These are phyloP conservation scores for Stenchaetothrips biformis DNA, from an alignment of 2,888 invertebrate genomes.

Conservation along the genomic window DNA sequence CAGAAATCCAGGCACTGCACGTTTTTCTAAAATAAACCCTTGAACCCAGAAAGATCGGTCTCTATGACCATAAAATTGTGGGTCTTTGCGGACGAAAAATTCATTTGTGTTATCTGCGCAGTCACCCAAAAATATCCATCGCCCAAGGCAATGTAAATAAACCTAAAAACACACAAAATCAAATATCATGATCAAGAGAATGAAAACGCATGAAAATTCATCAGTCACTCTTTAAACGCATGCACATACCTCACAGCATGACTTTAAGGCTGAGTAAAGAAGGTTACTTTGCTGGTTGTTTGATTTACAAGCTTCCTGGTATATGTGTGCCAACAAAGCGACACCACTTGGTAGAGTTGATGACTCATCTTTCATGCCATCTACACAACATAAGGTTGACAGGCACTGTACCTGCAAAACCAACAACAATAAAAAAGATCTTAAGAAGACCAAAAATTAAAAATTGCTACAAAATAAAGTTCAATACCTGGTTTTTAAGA, in stretches of 20 bases:
- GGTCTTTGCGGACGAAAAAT: not conserved
- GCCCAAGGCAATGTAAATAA: not conserved
- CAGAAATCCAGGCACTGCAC: not conserved
- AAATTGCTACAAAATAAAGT: too few species aligned
- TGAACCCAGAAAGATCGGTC: not conserved
- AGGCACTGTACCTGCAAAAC: not conserved
- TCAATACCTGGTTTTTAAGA: not conserved
- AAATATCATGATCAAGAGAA: too few species aligned
- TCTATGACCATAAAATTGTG: not conserved
- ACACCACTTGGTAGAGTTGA: not conserved
- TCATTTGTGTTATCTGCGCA: not conserved
- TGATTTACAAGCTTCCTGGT: not conserved
- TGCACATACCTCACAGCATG: not conserved
- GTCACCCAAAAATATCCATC: constrained; percentile 1
- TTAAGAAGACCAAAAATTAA: too few species aligned
- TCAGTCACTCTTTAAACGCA: not conserved
- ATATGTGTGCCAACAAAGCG: constrained; percentile 7
- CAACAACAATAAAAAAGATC: too few species aligned
- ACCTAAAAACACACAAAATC: not conserved
- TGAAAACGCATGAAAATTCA: too few species aligned
- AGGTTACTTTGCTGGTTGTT: not conserved
- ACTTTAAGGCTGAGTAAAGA: not conserved
- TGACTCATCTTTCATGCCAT: not conserved
- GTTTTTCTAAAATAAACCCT: not conserved
- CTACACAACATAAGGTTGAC: not conserved